A percentile compares a stretch with the other conserved stretches of the same genome.
Evolutionary conservation across 2,113 vertebrate species (phyloP).

Genomic region (Cheilinus undulatus): DNA sequence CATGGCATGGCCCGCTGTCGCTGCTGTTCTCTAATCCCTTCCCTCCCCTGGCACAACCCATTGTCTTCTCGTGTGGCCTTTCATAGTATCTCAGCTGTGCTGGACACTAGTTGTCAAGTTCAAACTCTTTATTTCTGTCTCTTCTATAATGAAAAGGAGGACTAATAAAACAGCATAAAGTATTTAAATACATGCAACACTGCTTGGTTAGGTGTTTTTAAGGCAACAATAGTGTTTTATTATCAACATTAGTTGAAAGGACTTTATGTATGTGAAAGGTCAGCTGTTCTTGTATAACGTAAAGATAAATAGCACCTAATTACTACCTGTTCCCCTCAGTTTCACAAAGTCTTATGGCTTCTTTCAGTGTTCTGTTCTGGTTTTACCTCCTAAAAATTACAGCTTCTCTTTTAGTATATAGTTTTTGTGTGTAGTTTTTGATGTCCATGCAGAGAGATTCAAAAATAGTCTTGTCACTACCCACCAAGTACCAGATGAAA

Average conservation of each 20-base stretch:
- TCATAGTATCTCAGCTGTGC: constrained; percentile 58
- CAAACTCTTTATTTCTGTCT: constrained; percentile 29
- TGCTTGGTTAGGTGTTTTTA: neutral
- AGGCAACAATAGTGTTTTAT: neutral
- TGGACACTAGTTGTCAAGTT: constrained; percentile 42
- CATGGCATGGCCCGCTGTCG: constrained; percentile 78
- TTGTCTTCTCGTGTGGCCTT: constrained; percentile 72
- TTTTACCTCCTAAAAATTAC: neutral
- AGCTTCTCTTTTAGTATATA: neutral
- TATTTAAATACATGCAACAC: neutral
- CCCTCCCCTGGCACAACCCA: constrained; percentile 58
- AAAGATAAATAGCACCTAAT: neutral
- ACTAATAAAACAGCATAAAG: neutral
- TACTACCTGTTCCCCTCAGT: neutral
- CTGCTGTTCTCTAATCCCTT: constrained; percentile 60
- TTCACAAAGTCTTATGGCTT: neutral
- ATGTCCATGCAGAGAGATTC: too few species aligned
- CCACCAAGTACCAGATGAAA: too few species aligned
- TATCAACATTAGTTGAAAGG: neutral
- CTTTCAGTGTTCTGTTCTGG: neutral
- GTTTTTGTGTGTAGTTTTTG: neutral
- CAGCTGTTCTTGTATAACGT: neutral
- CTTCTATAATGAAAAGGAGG: neutral
- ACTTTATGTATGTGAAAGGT: neutral
- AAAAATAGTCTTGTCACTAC: too few species aligned